Conservation (phyloP, 2,113 vertebrate genomes). For the Aplodontia rufa region DNA sequence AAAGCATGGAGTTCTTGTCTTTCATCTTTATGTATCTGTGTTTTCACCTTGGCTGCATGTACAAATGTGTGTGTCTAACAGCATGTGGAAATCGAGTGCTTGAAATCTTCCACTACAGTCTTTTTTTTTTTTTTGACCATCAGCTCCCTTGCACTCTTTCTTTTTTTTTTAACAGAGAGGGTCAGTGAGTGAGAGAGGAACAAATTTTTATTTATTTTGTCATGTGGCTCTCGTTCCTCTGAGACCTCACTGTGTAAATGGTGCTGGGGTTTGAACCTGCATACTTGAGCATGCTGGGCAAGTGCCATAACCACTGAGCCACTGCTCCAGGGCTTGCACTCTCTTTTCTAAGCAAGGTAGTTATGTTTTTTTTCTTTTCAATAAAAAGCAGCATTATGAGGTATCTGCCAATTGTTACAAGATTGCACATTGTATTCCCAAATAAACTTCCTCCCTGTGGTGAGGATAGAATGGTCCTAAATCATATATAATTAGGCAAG, state of each 20-base stretch:
- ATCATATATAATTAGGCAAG: slow-evolving; percentile 42
- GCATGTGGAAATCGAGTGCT: slow-evolving; percentile 49
- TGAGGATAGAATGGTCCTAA: slow-evolving; percentile 48
- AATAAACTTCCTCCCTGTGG: background rate
- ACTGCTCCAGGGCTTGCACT: too few relatives aligned
- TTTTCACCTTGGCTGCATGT: slow-evolving; percentile 56
- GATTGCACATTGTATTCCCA: slow-evolving; percentile 40
- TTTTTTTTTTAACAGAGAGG: too few relatives aligned
- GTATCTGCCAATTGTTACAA: slow-evolving; percentile 52
- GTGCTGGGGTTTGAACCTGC: too few relatives aligned
- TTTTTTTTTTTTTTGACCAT: too few relatives aligned
- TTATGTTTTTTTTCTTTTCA: slow-evolving; percentile 17
- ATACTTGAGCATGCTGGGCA: too few relatives aligned
- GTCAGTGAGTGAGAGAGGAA: too few relatives aligned
- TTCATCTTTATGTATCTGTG: slow-evolving; percentile 60
- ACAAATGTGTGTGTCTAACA: slow-evolving; percentile 47
- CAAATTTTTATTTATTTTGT: too few relatives aligned
- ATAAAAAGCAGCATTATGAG: slow-evolving; percentile 45
- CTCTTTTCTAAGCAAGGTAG: slow-evolving; percentile 35
- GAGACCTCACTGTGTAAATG: too few relatives aligned
- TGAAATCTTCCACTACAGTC: slow-evolving; percentile 67
- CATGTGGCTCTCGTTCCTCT: too few relatives aligned
- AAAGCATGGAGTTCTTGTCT: slow-evolving; percentile 17
- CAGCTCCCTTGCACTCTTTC: background rate
- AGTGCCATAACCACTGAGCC: too few relatives aligned